Conservation (phyloP, 2,797 vertebrate species). For the Rhinophrynus dorsalis region DNA sequence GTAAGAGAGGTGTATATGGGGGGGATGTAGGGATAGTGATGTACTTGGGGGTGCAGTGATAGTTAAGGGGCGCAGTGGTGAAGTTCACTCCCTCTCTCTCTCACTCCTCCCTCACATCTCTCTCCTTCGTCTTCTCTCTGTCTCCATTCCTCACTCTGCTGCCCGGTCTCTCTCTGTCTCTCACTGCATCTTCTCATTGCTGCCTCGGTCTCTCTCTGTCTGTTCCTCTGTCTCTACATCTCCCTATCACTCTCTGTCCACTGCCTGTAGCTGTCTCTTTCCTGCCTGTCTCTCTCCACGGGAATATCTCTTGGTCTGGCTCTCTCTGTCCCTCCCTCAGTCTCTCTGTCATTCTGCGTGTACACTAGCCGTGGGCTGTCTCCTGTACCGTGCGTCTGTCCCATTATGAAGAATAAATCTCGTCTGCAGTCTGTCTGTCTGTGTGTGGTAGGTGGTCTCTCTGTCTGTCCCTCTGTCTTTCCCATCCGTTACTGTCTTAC, state of each 20-base stretch:
- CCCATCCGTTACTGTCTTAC: constrained; percentile 10
- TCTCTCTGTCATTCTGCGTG: neutral
- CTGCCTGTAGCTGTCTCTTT: neutral
- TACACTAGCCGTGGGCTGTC: neutral
- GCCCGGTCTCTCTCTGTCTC: neutral
- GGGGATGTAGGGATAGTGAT: neutral
- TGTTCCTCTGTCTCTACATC: constrained; percentile 1
- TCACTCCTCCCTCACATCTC: neutral
- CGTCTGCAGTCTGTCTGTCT: constrained; percentile 90
- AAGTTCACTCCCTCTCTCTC: neutral
- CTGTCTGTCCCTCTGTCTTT: constrained; percentile 59
- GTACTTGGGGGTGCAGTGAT: neutral
- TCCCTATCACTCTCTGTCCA: neutral
- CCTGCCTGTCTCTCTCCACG: neutral
- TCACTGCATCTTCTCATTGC: neutral
- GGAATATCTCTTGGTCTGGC: neutral
- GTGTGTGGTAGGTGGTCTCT: constrained; percentile 86
- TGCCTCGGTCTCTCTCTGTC: neutral
- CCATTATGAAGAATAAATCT: constrained; percentile 86
- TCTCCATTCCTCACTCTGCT: neutral
- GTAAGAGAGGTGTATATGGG: too few species aligned
- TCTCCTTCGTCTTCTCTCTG: neutral
- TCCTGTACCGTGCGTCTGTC: neutral
- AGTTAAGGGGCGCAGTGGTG: neutral
- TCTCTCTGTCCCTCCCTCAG: neutral